A percentile compares a stretch with the other conserved stretches of the same genome.
These are phyloP conservation scores for Nestor notabilis DNA, from an alignment of 2,113 vertebrate species.

Conservation along the genomic window DNA sequence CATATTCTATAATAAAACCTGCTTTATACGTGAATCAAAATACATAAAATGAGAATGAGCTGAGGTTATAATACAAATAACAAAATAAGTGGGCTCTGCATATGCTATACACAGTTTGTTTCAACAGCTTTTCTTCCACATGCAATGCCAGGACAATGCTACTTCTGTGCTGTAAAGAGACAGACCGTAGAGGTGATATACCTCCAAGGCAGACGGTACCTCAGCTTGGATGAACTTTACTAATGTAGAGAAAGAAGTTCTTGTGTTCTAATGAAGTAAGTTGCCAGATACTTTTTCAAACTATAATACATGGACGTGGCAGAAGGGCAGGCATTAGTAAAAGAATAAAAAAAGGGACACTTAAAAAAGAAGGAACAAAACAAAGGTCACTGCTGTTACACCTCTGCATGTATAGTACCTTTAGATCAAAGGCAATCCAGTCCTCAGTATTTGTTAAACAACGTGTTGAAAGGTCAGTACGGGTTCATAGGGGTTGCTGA, in stretches of 20 bases:
- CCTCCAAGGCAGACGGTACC: not conserved
- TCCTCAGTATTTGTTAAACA: not conserved
- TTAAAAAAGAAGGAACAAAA: not conserved
- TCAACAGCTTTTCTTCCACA: not conserved
- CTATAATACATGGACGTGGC: not conserved
- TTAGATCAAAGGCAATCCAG: not conserved
- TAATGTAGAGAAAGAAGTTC: not conserved
- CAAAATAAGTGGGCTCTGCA: not conserved
- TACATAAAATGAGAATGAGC: not conserved
- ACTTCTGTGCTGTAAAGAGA: fast-evolving
- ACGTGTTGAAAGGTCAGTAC: not conserved
- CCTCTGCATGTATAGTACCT: not conserved
- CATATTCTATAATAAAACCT: not conserved
- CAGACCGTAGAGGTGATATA: not conserved
- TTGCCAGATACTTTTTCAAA: not conserved
- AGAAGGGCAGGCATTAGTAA: not conserved
- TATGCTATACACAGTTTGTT: not conserved
- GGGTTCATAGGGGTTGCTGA: not conserved
- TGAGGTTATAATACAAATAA: not conserved
- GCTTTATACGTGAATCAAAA: not conserved
- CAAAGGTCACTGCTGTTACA: not conserved
- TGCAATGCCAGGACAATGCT: not conserved
- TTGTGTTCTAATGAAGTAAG: not conserved
- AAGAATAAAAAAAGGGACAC: not conserved
- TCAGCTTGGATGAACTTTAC: not conserved